Evolutionary conservation across 1,140 invertebrate species (phyloP).

Genomic region (Argopecten irradians): DNA sequence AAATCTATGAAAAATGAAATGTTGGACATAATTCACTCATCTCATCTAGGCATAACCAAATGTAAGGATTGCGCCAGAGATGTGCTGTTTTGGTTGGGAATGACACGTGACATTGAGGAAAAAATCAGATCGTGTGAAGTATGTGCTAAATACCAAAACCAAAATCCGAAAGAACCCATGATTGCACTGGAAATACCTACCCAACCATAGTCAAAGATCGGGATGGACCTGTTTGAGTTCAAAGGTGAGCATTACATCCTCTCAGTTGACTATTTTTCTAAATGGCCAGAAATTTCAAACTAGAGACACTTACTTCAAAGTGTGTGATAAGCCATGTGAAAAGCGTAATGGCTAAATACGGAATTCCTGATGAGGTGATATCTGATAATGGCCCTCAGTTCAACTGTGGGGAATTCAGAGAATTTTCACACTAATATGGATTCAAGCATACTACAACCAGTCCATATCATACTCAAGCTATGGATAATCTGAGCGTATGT

Average conservation of each 20-base stretch:
- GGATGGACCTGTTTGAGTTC: slow-evolving; percentile 33
- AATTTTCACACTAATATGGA: slow-evolving; percentile 75
- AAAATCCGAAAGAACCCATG: background rate
- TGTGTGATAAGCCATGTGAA: slow-evolving; percentile 35
- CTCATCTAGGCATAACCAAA: slow-evolving; percentile 51
- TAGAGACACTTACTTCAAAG: background rate
- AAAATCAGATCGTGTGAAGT: slow-evolving; percentile 32
- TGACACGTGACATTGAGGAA: slow-evolving; percentile 51
- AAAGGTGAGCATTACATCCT: slow-evolving; percentile 20
- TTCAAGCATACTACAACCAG: slow-evolving; percentile 66
- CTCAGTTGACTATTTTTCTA: slow-evolving; percentile 47
- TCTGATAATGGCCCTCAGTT: slow-evolving; percentile 77
- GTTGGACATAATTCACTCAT: slow-evolving; percentile 36
- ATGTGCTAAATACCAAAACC: slow-evolving; percentile 34
- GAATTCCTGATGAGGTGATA: slow-evolving; percentile 64
- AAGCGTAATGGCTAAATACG: slow-evolving; percentile 30
- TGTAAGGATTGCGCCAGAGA: slow-evolving; percentile 34
- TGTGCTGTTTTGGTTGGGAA: slow-evolving; percentile 37
- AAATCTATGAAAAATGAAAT: slow-evolving; percentile 26
- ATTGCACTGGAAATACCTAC: slow-evolving; percentile 15
- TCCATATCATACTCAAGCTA: slow-evolving; percentile 67
- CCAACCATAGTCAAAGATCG: slow-evolving; percentile 29
- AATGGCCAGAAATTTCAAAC: slow-evolving; percentile 46
- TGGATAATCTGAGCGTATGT: slow-evolving; percentile 57
- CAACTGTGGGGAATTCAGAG: slow-evolving; percentile 71